Percentiles rank a stretch among this genome's conserved stretches.
Evolutionary conservation across 2,888 invertebrate genomes (phyloP).

Genomic region (Drosophila flavopinicola): DNA sequence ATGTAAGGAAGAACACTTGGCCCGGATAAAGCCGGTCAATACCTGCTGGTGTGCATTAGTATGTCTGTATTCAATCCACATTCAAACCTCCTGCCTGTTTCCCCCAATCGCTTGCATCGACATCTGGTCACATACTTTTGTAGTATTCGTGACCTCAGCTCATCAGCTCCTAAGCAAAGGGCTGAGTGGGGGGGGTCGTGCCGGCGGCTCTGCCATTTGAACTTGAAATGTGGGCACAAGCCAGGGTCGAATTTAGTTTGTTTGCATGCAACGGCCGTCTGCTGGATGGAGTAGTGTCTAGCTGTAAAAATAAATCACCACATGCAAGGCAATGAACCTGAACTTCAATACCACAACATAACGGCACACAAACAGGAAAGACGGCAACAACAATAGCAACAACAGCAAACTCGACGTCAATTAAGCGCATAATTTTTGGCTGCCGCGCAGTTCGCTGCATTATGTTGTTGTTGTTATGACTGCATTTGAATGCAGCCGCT

Average conservation of each 20-base stretch:
- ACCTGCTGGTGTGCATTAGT: too few species aligned
- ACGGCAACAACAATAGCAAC: constrained; percentile 25
- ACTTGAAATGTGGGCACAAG: constrained; percentile 50
- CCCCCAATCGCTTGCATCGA: background rate
- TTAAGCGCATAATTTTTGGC: constrained; percentile 66
- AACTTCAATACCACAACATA: constrained; percentile 61
- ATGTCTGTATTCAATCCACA: background rate
- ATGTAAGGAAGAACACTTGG: too few species aligned
- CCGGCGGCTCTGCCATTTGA: constrained; percentile 41
- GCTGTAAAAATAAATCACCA: constrained; percentile 61
- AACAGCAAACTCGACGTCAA: constrained; percentile 43
- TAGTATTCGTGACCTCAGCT: constrained; percentile 47
- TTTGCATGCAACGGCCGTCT: constrained; percentile 30
- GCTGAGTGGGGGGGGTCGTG: background rate
- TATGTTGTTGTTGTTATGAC: constrained; percentile 30
- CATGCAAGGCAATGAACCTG: constrained; percentile 79
- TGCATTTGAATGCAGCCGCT: constrained; percentile 57
- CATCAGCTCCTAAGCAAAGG: constrained; percentile 1
- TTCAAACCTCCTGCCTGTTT: background rate
- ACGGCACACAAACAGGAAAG: constrained; percentile 39
- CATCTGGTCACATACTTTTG: constrained; percentile 5
- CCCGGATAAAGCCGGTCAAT: too few species aligned
- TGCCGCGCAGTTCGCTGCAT: constrained; percentile 42
- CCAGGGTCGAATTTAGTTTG: constrained; percentile 30
- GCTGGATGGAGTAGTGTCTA: constrained; percentile 27